Percentiles rank a stretch among this genome's conserved stretches.
Evolutionary conservation across 2,888 invertebrate species (phyloP).

Genomic region (Cataglyphis cursor): DNA sequence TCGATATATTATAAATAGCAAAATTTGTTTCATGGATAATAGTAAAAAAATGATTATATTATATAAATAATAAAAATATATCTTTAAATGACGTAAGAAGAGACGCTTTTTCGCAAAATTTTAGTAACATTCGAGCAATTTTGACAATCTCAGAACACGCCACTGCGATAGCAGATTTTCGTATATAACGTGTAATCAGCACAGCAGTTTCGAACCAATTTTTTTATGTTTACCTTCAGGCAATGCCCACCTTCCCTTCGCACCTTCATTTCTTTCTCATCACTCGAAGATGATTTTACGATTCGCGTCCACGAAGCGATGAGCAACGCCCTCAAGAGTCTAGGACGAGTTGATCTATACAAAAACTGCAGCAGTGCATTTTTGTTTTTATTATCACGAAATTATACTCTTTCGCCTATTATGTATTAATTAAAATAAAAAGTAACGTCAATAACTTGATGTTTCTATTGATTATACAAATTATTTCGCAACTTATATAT

Average conservation of each 20-base stretch:
- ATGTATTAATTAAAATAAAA: neutral
- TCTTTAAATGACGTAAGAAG: neutral
- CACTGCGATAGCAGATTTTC: constrained; percentile 57
- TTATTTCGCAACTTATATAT: neutral
- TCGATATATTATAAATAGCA: neutral
- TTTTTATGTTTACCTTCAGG: constrained; percentile 74
- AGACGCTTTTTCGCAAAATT: neutral
- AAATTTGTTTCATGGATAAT: neutral
- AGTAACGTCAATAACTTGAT: too few relatives aligned
- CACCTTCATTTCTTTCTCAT: constrained; percentile 72
- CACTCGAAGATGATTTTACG: constrained; percentile 53
- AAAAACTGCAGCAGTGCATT: neutral
- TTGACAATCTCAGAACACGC: constrained; percentile 30
- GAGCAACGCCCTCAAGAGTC: constrained; percentile 25
- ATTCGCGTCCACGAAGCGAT: constrained; percentile 47
- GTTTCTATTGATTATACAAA: neutral
- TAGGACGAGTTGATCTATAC: constrained; percentile 13
- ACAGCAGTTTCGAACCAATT: constrained; percentile 77
- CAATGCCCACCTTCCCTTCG: constrained; percentile 72
- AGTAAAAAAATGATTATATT: neutral
- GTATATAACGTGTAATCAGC: constrained; percentile 81
- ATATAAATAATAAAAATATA: neutral
- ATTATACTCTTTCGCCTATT: neutral
- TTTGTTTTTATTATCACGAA: constrained; percentile 18
- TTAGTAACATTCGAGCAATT: neutral